Percentiles rank a stretch among this genome's conserved stretches.
phyloP scores from a whole-genome alignment of 2,888 invertebrate species.

The Callyntrura guangdongensis region DNA sequence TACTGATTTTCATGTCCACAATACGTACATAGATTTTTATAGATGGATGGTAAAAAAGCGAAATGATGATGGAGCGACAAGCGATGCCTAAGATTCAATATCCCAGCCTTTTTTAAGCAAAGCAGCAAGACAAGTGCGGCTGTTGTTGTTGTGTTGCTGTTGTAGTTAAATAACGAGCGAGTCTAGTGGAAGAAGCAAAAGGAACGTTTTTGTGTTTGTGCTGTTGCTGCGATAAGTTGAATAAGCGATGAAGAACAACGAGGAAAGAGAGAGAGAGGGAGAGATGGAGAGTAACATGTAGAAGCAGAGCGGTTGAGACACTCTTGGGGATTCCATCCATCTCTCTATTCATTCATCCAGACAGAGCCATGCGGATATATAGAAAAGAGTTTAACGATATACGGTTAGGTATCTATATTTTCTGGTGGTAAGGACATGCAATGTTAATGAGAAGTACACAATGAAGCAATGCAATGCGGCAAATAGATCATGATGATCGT shows the following conservation, averaged over 20 bases:
- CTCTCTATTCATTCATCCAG: not conserved
- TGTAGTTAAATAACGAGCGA: not conserved
- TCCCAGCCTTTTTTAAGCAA: not conserved
- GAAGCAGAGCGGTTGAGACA: constrained; percentile 31
- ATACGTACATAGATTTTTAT: not conserved
- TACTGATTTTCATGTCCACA: constrained; percentile 23
- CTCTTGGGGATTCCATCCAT: constrained; percentile 58
- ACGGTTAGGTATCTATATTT: not conserved
- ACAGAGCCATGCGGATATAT: not conserved
- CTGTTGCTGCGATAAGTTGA: constrained; percentile 23
- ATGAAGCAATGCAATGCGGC: constrained; percentile 35
- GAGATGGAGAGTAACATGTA: not conserved
- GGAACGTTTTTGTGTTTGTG: constrained; percentile 9
- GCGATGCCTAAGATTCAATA: not conserved
- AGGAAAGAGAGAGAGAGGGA: constrained; percentile 1
- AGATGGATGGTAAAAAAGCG: constrained; percentile 13
- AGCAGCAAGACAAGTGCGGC: constrained; percentile 47
- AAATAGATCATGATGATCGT: constrained; percentile 23
- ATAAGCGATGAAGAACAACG: not conserved
- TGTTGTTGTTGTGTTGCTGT: not conserved
- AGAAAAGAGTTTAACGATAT: not conserved
- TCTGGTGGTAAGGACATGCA: constrained; percentile 3
- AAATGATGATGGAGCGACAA: constrained; percentile 25
- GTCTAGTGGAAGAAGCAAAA: not conserved
- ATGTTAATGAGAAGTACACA: constrained; percentile 56